Evolutionary conservation across 2,797 vertebrate genomes (phyloP).

Genomic region (Chaetophractus vellerosus): DNA sequence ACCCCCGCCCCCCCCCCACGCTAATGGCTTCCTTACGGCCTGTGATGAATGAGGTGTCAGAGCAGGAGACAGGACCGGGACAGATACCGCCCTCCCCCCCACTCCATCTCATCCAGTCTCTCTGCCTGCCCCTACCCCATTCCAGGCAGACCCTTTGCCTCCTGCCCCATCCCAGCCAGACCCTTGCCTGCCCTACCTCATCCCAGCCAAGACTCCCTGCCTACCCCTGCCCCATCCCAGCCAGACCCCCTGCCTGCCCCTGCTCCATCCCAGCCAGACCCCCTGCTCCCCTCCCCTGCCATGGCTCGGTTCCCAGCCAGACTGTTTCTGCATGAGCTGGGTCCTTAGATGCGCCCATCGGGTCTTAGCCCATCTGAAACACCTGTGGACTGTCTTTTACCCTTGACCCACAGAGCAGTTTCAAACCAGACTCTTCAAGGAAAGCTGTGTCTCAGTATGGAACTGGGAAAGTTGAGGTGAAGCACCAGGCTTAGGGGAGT

Average conservation of each 20-base stretch:
- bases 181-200: neutral
- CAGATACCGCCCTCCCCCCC: slow-evolving; percentile 75
- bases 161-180: neutral
- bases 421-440: slow-evolving; percentile 14
- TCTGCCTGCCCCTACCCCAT: slow-evolving; percentile 62
- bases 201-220: neutral
- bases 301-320: neutral
- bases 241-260: neutral
- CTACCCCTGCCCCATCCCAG: neutral
- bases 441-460: neutral
- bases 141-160: slow-evolving; percentile 44
- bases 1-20: neutral
- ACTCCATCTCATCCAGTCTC: slow-evolving; percentile 64
- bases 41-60: slow-evolving; percentile 77
- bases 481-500: neutral
- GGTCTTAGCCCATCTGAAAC: neutral
- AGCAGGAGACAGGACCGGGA: slow-evolving; percentile 85
- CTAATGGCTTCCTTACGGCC: slow-evolving; percentile 85
- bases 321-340: neutral
- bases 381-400: slow-evolving; percentile 41
- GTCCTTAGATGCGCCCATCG: neutral
- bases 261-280: neutral
- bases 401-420: slow-evolving; percentile 15
- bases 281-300: neutral
- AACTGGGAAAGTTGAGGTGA: slow-evolving; percentile 30